Percentiles rank a stretch among this genome's conserved stretches.
Conservation (phyloP, 2,888 invertebrate species). For the Prosapia bicincta region DNA sequence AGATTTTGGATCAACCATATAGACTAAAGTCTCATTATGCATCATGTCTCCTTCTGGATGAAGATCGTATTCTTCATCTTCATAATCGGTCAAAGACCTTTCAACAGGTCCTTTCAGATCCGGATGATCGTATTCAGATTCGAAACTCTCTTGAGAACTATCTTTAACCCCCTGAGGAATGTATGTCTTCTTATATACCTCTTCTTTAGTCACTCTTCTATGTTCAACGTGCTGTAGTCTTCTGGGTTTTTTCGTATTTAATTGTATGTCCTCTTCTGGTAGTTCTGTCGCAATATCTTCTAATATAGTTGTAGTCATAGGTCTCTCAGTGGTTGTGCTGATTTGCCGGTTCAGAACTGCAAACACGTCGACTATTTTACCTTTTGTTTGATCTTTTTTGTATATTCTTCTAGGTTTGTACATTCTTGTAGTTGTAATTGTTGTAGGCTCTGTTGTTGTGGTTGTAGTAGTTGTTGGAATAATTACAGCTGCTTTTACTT, state of each 20-base stretch:
- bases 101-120: slow-evolving; percentile 23
- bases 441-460: slow-evolving; percentile 31
- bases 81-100: slow-evolving; percentile 5
- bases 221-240: slow-evolving; percentile 29
- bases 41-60: slow-evolving; percentile 1
- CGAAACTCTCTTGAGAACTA: slow-evolving; percentile 12
- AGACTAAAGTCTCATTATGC: slow-evolving; percentile 29
- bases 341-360: slow-evolving; percentile 27
- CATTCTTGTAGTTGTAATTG: slow-evolving; percentile 35
- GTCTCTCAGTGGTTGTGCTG: neutral
- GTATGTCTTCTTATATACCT: slow-evolving; percentile 26
- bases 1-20: slow-evolving; percentile 33
- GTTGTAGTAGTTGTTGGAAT: slow-evolving; percentile 30
- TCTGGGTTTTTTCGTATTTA: slow-evolving; percentile 20
- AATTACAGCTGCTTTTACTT: slow-evolving; percentile 6
- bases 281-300: neutral
- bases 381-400: slow-evolving; percentile 30
- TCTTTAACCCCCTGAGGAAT: slow-evolving; percentile 19
- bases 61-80: slow-evolving; percentile 1
- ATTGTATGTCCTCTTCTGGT: neutral
- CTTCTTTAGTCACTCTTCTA: slow-evolving; percentile 30
- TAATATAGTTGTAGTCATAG: neutral
- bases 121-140: slow-evolving; percentile 17
- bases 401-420: slow-evolving; percentile 35
- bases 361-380: slow-evolving; percentile 32